Percentiles rank a stretch among this genome's conserved stretches.
These are phyloP conservation scores for Sebastes aleutianus DNA, from an alignment of 2,797 vertebrate species.

Conservation along the genomic window DNA sequence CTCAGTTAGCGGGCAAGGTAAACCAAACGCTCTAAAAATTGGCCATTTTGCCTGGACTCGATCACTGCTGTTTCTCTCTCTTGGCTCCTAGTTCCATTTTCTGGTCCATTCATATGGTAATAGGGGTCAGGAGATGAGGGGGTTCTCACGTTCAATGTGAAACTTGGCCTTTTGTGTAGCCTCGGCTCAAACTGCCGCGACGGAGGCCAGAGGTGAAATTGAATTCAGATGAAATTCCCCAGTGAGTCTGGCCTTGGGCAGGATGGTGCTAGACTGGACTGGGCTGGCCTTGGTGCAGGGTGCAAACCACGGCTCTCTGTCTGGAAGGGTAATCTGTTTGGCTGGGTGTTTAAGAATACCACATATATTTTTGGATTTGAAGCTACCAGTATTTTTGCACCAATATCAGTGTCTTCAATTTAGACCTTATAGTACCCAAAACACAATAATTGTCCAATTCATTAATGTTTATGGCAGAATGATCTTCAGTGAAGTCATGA, in stretches of 20 bases:
- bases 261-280: conserved; percentile 51
- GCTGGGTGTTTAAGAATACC: not conserved
- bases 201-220: conserved; percentile 87
- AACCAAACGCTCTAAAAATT: conserved; percentile 23
- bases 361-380: not conserved
- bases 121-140: conserved; percentile 93
- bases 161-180: conserved; percentile 88
- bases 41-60: conserved; percentile 17
- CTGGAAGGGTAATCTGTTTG: not conserved
- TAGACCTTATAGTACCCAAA: not conserved
- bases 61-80: conserved; percentile 25
- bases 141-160: conserved; percentile 94
- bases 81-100: conserved; percentile 69
- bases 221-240: conserved; percentile 85
- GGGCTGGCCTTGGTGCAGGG: conserved; percentile 26
- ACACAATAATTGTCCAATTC: not conserved
- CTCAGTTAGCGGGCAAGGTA: conserved; percentile 3
- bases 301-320: not conserved
- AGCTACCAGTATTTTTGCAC: not conserved
- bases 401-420: not conserved
- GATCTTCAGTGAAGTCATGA: not conserved
- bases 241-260: conserved; percentile 75
- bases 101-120: conserved; percentile 92
- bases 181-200: conserved; percentile 82
- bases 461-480: not conserved